These are phyloP conservation scores for Clunio marinus DNA, from an alignment of 2,888 invertebrate genomes.

Conservation along the genomic window DNA sequence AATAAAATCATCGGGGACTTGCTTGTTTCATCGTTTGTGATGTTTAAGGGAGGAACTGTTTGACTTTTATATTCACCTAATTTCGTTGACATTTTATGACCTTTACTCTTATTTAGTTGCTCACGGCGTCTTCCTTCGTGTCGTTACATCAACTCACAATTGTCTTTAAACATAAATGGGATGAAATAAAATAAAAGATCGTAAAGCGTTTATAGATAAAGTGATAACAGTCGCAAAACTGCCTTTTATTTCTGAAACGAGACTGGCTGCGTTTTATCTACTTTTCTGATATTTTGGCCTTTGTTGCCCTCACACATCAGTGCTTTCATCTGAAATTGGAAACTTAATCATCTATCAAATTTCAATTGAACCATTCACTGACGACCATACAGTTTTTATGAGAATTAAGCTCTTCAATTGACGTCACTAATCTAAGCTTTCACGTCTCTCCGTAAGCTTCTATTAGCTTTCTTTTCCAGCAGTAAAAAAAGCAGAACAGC, in stretches of 20 bases:
- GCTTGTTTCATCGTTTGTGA: neutral
- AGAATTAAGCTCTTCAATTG: neutral
- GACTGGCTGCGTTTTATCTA: no score
- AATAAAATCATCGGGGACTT: no score
- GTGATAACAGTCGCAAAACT: slow-evolving; percentile 28
- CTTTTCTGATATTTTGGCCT: no score
- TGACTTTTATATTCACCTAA: slow-evolving; percentile 14
- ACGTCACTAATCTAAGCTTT: no score
- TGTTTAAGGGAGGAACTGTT: no score
- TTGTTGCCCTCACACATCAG: neutral
- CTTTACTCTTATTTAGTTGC: neutral
- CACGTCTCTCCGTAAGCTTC: neutral
- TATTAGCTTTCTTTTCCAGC: neutral
- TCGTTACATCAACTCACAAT: neutral
- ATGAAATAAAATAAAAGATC: slow-evolving; percentile 26
- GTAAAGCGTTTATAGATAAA: slow-evolving; percentile 38
- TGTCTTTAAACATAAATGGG: neutral
- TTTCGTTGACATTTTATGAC: neutral
- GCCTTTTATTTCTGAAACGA: slow-evolving; percentile 28
- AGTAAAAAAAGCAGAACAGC: neutral
- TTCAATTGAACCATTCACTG: slow-evolving; percentile 27
- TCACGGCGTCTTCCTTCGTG: neutral
- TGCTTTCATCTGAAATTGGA: neutral
- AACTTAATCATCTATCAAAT: slow-evolving; percentile 25
- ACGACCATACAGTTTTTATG: neutral